phyloP scores from a whole-genome alignment of 2,888 invertebrate genomes.

The Mythimna lalbum region DNA sequence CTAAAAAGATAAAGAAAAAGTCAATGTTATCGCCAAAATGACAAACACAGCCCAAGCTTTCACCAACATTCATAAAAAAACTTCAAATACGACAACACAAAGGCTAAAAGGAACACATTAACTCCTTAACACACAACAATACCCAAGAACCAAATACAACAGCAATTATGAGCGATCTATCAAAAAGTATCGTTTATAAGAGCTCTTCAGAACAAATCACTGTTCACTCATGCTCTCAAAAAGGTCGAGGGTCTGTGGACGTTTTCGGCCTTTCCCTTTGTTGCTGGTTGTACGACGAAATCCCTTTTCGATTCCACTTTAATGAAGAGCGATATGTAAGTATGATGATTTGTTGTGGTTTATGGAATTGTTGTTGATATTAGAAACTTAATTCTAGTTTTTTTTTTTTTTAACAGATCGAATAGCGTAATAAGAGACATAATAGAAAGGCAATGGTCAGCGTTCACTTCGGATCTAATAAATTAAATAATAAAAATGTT shows the following conservation, averaged over 20 bases:
- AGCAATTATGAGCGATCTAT: slow-evolving; percentile 54
- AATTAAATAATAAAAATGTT: no score
- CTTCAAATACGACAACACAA: slow-evolving; percentile 5
- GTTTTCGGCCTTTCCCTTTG: slow-evolving; percentile 54
- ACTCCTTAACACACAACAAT: slow-evolving; percentile 31
- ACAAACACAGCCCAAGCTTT: not conserved
- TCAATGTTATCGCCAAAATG: not conserved
- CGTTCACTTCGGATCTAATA: no score
- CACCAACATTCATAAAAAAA: slow-evolving; percentile 1
- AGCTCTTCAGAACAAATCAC: slow-evolving; percentile 53
- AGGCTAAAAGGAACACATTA: slow-evolving; percentile 19
- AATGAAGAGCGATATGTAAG: slow-evolving; percentile 54
- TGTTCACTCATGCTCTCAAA: slow-evolving; percentile 62
- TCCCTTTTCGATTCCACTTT: slow-evolving; percentile 50
- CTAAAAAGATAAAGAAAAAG: no score
- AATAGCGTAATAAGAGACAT: no score
- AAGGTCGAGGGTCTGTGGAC: slow-evolving; percentile 57
- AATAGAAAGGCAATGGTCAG: no score
- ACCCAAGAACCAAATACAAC: slow-evolving; percentile 26
- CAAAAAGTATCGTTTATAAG: slow-evolving; percentile 44
- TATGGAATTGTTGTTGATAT: accelerated
- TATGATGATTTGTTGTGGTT: slow-evolving; percentile 8
- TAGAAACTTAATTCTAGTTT: not conserved
- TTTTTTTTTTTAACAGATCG: no score
- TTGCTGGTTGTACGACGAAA: slow-evolving; percentile 50